Evolutionary conservation across 2,113 vertebrate species (phyloP), one percentile per base, ranked within the genome.

Genomic region (Lynx canadensis): DNA sequence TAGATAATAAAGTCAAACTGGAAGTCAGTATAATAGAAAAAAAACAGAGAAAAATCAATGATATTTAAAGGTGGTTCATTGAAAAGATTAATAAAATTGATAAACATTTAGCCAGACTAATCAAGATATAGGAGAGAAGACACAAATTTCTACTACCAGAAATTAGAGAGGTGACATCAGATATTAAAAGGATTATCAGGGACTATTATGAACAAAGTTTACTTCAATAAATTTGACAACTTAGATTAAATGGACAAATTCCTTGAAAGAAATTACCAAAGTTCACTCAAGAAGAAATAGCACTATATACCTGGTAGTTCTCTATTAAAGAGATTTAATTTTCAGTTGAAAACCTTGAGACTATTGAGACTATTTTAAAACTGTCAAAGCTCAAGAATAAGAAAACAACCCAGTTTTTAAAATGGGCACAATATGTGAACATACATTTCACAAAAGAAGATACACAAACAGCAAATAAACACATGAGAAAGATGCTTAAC

Each of bases 241-340:
- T 63, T 96, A 76, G 66, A 66, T 86, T 60, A 90, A 93, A 92
- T 65, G 16, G 50, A 52, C 38, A 90, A 86, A 85, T 93, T 81
- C 36, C 65, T 71, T 74, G 29, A 93, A 63, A 63, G 71, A 60
- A 57, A 69, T 83, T 84, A 78, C 19, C 11, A 69, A 69, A 85
- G 80, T 90, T 90, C 52, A 71, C 12, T 45, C 50, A 41, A 63
- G 48, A 91, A 74, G 57, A 82, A 90, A 80, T 33, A 74, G 31
- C 50, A 23, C 13, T 66, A 3, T 57, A 19, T 41, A 74, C 25
- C 55, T 76, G 33, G n/a, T 66, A 86, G 57, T 9, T 48, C 29
- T 63, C 52, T 91, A 12, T 38, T 91, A 86, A 78, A 79, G n/a
- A 95, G 83, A 76, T 36, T 45, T n/a, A 86, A 82, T 76, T 76